These are phyloP conservation scores for Zoanthus gigantus DNA, from an alignment of 92 coral and sea anemone genomes.

Conservation along the genomic window DNA sequence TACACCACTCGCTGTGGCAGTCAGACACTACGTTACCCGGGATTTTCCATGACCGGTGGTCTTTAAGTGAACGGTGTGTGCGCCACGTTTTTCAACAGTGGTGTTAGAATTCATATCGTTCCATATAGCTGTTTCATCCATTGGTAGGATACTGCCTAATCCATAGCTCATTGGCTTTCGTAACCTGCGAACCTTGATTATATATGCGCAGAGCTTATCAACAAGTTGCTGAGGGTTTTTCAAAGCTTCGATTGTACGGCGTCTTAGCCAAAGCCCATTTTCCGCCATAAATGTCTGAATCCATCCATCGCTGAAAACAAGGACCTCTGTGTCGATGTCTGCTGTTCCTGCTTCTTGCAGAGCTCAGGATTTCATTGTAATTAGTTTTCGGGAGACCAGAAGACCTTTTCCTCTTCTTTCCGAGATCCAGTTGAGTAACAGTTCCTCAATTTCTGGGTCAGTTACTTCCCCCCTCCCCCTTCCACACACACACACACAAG, in stretches of 20 bases:
- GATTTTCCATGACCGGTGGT: slow-evolving; percentile 46
- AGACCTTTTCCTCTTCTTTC: slow-evolving; percentile 56
- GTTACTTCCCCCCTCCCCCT: slow-evolving; percentile 48
- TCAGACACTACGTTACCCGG: not conserved
- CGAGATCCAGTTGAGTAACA: slow-evolving; percentile 43
- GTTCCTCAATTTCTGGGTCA: slow-evolving; percentile 39
- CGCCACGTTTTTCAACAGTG: slow-evolving; percentile 15
- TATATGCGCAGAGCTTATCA: slow-evolving; percentile 49
- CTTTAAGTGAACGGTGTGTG: slow-evolving; percentile 22
- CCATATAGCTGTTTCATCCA: slow-evolving; percentile 8
- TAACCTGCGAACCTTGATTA: slow-evolving; percentile 48
- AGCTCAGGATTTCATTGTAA: slow-evolving; percentile 48
- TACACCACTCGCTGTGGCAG: not conserved
- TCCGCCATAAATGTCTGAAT: slow-evolving; percentile 54
- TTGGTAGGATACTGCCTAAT: slow-evolving; percentile 36
- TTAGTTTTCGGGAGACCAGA: slow-evolving; percentile 39
- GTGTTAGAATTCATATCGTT: slow-evolving; percentile 9
- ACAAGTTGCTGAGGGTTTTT: slow-evolving; percentile 47
- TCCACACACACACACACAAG: not conserved
- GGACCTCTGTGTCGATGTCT: not conserved
- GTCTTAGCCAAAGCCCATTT: slow-evolving; percentile 49
- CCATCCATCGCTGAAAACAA: slow-evolving; percentile 54
- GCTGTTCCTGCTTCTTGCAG: slow-evolving; percentile 38
- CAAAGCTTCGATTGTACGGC: slow-evolving; percentile 55
- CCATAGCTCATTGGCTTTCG: slow-evolving; percentile 29